Percentiles rank a stretch among this genome's conserved stretches.
Evolutionary conservation across 2,888 invertebrate species (phyloP).

Genomic region (Gonocerus acuteangulatus): DNA sequence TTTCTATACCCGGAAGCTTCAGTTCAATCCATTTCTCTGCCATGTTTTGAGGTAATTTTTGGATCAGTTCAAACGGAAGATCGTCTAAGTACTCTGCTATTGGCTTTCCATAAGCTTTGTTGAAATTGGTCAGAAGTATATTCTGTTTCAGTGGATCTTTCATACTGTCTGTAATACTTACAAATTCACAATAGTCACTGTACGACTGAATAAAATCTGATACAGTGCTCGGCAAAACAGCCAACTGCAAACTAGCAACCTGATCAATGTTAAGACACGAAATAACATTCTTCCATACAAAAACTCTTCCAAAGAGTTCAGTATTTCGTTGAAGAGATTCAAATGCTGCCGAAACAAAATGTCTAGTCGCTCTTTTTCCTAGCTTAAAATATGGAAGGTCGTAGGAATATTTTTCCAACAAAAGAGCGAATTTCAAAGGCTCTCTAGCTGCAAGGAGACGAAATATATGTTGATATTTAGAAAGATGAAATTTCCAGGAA

Average conservation of each 20-base stretch:
- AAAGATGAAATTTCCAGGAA: background rate
- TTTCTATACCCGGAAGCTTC: conserved; percentile 9
- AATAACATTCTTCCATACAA: conserved; percentile 17
- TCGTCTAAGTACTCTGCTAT: conserved; percentile 7
- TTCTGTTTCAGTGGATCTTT: conserved; percentile 1
- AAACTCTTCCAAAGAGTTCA: conserved; percentile 13
- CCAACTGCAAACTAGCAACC: conserved; percentile 22
- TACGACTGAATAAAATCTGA: conserved; percentile 15
- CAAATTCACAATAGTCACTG: conserved; percentile 10
- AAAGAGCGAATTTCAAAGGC: conserved; percentile 10
- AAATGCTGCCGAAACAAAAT: conserved; percentile 21
- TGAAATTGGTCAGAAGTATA: conserved; percentile 19
- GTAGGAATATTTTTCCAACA: conserved; percentile 20
- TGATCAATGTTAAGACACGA: conserved; percentile 20
- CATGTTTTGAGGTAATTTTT: conserved; percentile 18
- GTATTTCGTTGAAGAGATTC: conserved; percentile 13
- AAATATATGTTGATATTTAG: conserved; percentile 12
- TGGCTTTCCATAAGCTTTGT: conserved; percentile 21
- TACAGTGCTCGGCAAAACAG: conserved; percentile 14
- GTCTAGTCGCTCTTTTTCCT: conserved; percentile 28
- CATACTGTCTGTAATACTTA: background rate
- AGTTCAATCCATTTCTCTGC: conserved; percentile 26
- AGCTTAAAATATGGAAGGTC: conserved; percentile 24
- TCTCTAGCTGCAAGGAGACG: conserved; percentile 24
- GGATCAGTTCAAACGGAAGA: conserved; percentile 2